Base-by-base conservation (phyloP, 2,888 invertebrate species). In the Ectemnius cavifrons region DNA sequence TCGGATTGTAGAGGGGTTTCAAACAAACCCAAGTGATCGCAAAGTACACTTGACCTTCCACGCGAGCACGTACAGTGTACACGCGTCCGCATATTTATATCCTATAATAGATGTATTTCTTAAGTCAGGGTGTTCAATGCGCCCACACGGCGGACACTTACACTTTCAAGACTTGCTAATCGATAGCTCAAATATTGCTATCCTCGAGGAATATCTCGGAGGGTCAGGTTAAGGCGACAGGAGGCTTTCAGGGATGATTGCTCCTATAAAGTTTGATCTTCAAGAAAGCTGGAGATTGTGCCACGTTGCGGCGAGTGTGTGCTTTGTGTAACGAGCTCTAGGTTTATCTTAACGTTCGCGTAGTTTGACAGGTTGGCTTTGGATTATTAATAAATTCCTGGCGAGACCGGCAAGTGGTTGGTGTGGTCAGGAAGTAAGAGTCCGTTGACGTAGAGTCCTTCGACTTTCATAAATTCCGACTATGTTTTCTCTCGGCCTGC, bases 391-490 rank as follows among this genome's bases (percentile, higher is more conserved):
- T 60, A 23, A 28, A 60, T 37, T 11, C 8, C 14, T 14, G 52
- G 16, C n/a, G 52, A 16, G n/a, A 4, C 52, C 0, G n/a, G 52
- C 13, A 28, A 16, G 28, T 23, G 23, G 23, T 23, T 23, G 4
- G 60, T 20, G 62, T 4, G 5, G 52, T 23, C 52, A 16, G 16
- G 27, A 60, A 52, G 13, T 45, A 67, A 71, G 57, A 61, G 71
- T 59, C 37, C 57, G 60, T 63, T 2, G 63, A 46, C 49, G 47
- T 20, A 16, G 37, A 45, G 47, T 20, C 60, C 58, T 61, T 49
- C 58, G 65, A 67, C 45, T 71, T 75, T 73, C 65, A 75, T 70
- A 71, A 73, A 68, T 68, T 56, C 61, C 18, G 56, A 27, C 45
- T 47, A 11, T 66, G 14, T 59, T 14, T 63, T 49, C 18, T n/a